Conservation (phyloP, 2,113 vertebrate genomes). For the Elanoides forficatus region DNA sequence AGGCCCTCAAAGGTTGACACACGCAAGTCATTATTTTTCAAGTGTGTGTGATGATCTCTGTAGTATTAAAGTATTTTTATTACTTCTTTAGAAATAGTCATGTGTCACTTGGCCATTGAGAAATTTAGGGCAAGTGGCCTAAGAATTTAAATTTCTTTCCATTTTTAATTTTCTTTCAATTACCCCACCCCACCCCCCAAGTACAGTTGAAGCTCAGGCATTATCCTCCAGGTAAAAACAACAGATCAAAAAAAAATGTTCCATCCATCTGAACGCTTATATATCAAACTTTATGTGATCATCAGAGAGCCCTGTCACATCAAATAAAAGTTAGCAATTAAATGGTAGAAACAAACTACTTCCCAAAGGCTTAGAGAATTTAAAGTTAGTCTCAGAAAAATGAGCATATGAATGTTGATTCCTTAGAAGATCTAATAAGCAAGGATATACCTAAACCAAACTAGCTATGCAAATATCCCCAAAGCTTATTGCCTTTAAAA, state of each 20-base stretch:
- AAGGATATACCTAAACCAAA: neutral
- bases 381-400: neutral
- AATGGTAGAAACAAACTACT: neutral
- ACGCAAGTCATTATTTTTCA: slow-evolving; percentile 10
- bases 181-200: too few species aligned
- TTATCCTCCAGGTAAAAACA: neutral
- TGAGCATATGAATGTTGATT: neutral
- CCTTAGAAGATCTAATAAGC: neutral
- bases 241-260: neutral
- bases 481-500: neutral
- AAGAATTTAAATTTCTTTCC: neutral
- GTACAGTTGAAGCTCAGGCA: neutral
- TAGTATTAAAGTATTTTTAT: slow-evolving; percentile 39
- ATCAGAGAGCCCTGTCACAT: neutral
- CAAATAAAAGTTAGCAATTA: neutral
- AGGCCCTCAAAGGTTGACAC: slow-evolving; percentile 38
- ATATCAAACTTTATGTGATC: neutral
- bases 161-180: too few species aligned
- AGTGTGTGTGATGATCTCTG: neutral
- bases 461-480: neutral
- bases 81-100: neutral
- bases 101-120: neutral
- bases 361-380: neutral
- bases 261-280: neutral
- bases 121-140: neutral